Evolutionary conservation across 1,140 invertebrate species (phyloP).

Genomic region (Gryon sp.): DNA sequence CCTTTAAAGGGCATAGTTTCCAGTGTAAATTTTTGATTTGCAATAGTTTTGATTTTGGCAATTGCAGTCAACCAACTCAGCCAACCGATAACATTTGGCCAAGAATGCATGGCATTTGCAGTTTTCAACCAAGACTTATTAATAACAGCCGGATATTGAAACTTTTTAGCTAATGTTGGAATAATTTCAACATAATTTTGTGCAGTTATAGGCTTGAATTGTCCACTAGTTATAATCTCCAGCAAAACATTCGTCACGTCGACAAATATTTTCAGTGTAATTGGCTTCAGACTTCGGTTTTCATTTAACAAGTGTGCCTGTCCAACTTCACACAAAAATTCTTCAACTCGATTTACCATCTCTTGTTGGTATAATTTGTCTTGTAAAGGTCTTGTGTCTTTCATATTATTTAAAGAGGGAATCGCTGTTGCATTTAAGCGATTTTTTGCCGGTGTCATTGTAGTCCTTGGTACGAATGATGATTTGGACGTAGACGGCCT

Average conservation of each 20-base stretch:
- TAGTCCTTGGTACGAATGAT: too few relatives aligned
- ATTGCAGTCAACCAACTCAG: slow-evolving; percentile 80
- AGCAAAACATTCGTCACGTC: slow-evolving; percentile 69
- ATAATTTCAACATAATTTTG: slow-evolving; percentile 75
- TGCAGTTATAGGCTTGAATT: slow-evolving; percentile 53
- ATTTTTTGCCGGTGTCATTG: too few relatives aligned
- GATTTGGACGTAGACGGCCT: too few relatives aligned
- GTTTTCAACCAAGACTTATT: slow-evolving; percentile 82
- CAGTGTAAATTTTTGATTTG: slow-evolving; percentile 12
- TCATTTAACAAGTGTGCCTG: too few relatives aligned
- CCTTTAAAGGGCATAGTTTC: slow-evolving; percentile 26
- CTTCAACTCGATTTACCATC: too few relatives aligned
- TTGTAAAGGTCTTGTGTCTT: too few relatives aligned
- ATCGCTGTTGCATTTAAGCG: too few relatives aligned
- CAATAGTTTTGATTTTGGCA: slow-evolving; percentile 67
- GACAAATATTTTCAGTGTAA: slow-evolving; percentile 74
- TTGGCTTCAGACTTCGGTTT: too few relatives aligned
- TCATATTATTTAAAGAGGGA: too few relatives aligned
- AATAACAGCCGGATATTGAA: slow-evolving; percentile 81
- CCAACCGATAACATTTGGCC: slow-evolving; percentile 81
- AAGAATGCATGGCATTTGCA: slow-evolving; percentile 81
- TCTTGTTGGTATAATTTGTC: too few relatives aligned
- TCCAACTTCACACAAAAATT: too few relatives aligned
- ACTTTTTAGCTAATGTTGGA: slow-evolving; percentile 78
- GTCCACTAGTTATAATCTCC: slow-evolving; percentile 63